phyloP scores from a whole-genome alignment of 2,888 invertebrate genomes.

The Archaeoteleia sp. region DNA sequence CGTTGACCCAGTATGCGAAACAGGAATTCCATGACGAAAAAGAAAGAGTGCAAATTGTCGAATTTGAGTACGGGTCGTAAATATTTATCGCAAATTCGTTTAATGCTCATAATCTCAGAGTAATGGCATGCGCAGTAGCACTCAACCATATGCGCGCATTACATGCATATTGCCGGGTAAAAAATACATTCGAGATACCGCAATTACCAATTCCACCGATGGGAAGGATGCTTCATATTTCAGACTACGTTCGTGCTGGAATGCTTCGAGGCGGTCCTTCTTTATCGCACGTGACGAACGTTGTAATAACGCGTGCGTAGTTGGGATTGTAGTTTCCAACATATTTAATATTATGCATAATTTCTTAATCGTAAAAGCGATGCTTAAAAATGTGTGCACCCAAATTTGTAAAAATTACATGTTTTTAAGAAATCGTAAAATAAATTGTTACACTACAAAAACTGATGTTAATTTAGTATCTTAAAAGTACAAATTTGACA shows the following conservation, averaged over 20 bases:
- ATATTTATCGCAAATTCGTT: slow-evolving; percentile 3
- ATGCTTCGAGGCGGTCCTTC: slow-evolving; percentile 42
- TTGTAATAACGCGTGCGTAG: slow-evolving; percentile 39
- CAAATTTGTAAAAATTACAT: no score
- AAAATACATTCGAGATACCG: slow-evolving; percentile 33
- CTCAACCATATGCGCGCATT: slow-evolving; percentile 2
- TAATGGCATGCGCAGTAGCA: slow-evolving; percentile 17
- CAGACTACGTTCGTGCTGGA: slow-evolving; percentile 46
- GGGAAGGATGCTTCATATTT: slow-evolving; percentile 52
- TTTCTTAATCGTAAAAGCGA: no score
- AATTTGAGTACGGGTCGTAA: slow-evolving; percentile 8
- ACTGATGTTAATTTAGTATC: no score
- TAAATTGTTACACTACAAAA: no score
- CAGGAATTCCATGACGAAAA: slow-evolving; percentile 58
- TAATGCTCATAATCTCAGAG: slow-evolving; percentile 8
- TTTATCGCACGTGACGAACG: slow-evolving; percentile 42
- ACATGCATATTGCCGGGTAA: slow-evolving; percentile 5
- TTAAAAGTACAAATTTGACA: no score
- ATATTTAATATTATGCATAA: slow-evolving; percentile 32
- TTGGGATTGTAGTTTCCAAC: slow-evolving; percentile 22
- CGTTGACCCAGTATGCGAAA: slow-evolving; percentile 68
- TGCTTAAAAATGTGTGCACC: no score
- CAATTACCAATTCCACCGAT: slow-evolving; percentile 37
- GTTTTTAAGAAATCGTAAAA: no score
- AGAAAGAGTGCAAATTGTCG: slow-evolving; percentile 3